Evolutionary conservation across 2,113 vertebrate species (phyloP), one percentile per base, ranked within the genome.

Genomic region (Plestiodon gilberti): DNA sequence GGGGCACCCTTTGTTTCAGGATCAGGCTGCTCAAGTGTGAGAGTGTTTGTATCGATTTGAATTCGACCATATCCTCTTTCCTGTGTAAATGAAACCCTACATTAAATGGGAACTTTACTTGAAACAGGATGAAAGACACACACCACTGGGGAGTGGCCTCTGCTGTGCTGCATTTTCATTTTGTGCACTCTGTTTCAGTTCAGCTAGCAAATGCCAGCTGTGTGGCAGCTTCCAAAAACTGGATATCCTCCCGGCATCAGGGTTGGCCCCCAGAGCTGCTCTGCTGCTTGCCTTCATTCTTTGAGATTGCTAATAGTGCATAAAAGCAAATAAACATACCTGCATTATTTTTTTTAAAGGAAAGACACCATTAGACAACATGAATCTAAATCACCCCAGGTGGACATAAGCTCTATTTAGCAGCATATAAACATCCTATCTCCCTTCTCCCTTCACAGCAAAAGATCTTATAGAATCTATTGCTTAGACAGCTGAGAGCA

Each of bases 371-470:
- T 83, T 78, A 70, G 40, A 30, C 15, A 55, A 61, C 85, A 90
- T 83, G 76, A 70, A 70, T 90, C 80, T 25, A 59, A 88, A 84
- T 91, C 88, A 70, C 55, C 2, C 57, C 77, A 67, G 84, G 1
- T 76, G 87, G 84, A 85, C 90, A 90, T 87, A 85, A 25, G n/a
- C 74, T 74, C 48, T 90, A 84, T 92, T 93, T 94, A 94, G 87
- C 38, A 64, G 90, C 89, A 65, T 83, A 83, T 86, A 93, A 94
- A 88, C 89, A 94, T 94, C 90, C 91, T 48, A 90, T 91, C 35
- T 59, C 87, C 92, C 89, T 92, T 91, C 9, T 2, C 9, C 10
- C 8, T 3, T 14, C 11, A 61, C 11, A 15, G 57, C 87, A 95
- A 94, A 92, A 4, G 78, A 18, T 0, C 0, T 90, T 86, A 30